Percentiles rank a stretch among this genome's conserved stretches.
phyloP scores from a whole-genome alignment of 2,113 vertebrate species.

The Hypocryptadius cinnamomeus region DNA sequence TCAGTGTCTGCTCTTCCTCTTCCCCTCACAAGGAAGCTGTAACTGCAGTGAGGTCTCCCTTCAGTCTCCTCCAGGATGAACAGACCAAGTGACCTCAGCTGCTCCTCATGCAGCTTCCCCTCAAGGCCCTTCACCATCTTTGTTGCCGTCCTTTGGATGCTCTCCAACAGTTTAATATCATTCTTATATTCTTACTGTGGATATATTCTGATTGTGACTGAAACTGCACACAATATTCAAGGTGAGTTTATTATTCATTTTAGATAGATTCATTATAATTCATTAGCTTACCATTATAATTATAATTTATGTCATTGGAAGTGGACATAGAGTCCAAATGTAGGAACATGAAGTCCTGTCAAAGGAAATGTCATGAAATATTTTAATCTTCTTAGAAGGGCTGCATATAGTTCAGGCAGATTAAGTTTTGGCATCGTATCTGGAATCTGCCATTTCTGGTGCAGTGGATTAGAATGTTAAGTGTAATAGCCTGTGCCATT shows the following conservation, averaged over 20 bases:
- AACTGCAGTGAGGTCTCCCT: fast-evolving
- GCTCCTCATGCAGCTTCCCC: fast-evolving
- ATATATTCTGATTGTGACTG: neutral
- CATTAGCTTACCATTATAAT: neutral
- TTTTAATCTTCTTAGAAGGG: slow-evolving; percentile 2
- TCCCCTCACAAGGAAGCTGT: fast-evolving
- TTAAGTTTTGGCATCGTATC: neutral
- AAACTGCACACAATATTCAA: neutral
- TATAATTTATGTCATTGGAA: neutral
- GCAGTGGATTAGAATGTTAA: neutral
- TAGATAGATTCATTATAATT: neutral
- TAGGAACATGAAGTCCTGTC: neutral
- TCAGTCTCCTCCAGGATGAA: neutral
- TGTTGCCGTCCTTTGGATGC: neutral
- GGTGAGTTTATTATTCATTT: neutral
- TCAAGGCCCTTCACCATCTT: neutral
- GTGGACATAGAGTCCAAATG: neutral
- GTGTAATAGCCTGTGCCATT: neutral
- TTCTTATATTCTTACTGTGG: neutral
- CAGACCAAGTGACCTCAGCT: neutral
- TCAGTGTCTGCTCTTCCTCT: neutral
- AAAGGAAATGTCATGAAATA: neutral
- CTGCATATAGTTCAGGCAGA: neutral
- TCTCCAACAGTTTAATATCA: neutral
- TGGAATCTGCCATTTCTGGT: neutral